phyloP scores from a whole-genome alignment of 2,888 invertebrate genomes.

The Chelonus formosanus region DNA sequence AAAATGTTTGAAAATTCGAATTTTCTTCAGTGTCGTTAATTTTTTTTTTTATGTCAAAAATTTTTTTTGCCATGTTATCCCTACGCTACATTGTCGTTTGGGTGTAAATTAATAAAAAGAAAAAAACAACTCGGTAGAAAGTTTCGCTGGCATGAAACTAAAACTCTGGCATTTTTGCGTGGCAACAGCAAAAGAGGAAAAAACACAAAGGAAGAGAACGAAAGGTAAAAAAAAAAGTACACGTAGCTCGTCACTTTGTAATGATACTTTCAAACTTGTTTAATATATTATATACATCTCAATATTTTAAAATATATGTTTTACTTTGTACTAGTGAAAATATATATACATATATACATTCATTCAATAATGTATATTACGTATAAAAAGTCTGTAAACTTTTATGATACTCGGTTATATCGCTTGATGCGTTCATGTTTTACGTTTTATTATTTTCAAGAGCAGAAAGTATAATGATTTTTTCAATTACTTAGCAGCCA shows the following conservation, averaged over 20 bases:
- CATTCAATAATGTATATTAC: too few relatives aligned
- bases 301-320: not conserved
- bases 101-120: conserved; percentile 55
- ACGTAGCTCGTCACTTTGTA: conserved; percentile 43
- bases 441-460: too few relatives aligned
- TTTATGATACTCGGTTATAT: too few relatives aligned
- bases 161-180: conserved; percentile 22
- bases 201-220: conserved; percentile 17
- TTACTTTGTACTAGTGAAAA: not conserved
- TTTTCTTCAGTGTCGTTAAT: not conserved
- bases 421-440: too few relatives aligned
- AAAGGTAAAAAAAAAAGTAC: conserved; percentile 18
- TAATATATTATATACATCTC: conserved; percentile 2
- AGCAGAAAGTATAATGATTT: too few relatives aligned
- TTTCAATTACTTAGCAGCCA: too few relatives aligned
- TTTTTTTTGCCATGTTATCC: conserved; percentile 34
- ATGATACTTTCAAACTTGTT: conserved; percentile 52
- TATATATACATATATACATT: not conserved
- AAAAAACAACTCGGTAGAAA: conserved; percentile 35
- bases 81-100: conserved; percentile 36
- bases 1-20: not conserved
- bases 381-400: too few relatives aligned
- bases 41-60: not conserved
- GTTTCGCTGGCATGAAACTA: conserved; percentile 30
- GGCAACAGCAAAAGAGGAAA: conserved; percentile 12